A percentile compares a stretch with the other conserved stretches of the same genome.
Conservation (phyloP, 2,797 vertebrate genomes). For the Protosalanx chinensis region DNA sequence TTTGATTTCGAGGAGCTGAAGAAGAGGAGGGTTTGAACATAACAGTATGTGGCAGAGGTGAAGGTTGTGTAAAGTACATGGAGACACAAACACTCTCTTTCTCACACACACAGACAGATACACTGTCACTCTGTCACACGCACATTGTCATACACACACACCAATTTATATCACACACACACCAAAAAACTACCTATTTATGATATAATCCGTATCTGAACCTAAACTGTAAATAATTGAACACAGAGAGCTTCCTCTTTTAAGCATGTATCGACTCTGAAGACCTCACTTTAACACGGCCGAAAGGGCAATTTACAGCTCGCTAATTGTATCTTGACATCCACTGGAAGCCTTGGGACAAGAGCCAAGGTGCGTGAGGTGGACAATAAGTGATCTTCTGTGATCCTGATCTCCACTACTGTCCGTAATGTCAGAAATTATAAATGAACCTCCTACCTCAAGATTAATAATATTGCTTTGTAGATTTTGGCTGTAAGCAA, state of each 20-base stretch:
- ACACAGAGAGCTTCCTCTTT: not conserved
- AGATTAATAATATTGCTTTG: constrained; percentile 61
- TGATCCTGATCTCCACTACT: constrained; percentile 39
- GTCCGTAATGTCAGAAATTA: constrained; percentile 60
- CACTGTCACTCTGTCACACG: not conserved
- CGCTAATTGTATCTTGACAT: constrained; percentile 53
- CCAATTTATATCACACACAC: not conserved
- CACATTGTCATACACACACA: not conserved
- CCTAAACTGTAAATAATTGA: not conserved
- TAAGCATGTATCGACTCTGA: constrained; percentile 10
- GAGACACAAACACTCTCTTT: not conserved
- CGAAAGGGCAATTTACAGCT: constrained; percentile 28
- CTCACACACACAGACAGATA: not conserved
- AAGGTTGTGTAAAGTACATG: constrained; percentile 9
- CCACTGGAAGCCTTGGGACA: constrained; percentile 44
- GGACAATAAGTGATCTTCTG: constrained; percentile 13
- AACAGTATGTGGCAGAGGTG: constrained; percentile 20
- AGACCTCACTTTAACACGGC: constrained; percentile 30
- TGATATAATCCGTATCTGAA: not conserved
- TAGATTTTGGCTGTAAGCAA: constrained; percentile 38
- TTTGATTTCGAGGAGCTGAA: not conserved
- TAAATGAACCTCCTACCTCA: constrained; percentile 59
- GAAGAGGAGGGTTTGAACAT: constrained; percentile 3
- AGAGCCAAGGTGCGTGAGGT: constrained; percentile 44
- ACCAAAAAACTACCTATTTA: too few relatives aligned